These are phyloP conservation scores for Catalaphyllia jardinei DNA, from an alignment of 64 coral and sea anemone genomes.

Conservation along the genomic window DNA sequence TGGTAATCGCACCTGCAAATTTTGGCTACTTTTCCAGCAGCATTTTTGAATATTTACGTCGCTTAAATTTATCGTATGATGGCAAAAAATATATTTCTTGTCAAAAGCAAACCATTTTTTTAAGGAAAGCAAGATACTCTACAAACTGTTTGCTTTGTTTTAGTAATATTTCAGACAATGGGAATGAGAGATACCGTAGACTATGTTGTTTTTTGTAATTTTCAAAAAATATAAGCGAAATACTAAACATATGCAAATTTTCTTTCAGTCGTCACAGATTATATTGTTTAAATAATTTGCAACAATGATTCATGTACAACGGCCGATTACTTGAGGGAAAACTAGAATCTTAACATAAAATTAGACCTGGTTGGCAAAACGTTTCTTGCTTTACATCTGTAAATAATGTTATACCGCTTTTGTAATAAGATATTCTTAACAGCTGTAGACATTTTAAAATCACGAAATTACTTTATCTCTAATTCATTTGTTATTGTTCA, in stretches of 20 bases:
- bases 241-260: conserved; percentile 3
- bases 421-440: too few species aligned
- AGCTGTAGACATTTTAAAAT: too few species aligned
- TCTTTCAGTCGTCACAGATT: not conserved
- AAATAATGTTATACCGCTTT: too few species aligned
- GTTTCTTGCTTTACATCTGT: too few species aligned
- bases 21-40: not conserved
- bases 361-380: too few species aligned
- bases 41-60: not conserved
- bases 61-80: not conserved
- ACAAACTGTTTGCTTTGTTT: too few species aligned
- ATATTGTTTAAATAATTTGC: not conserved
- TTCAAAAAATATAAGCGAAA: not conserved
- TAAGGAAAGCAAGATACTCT: not conserved
- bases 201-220: not conserved
- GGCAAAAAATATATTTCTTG: not conserved
- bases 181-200: not conserved
- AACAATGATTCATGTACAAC: not conserved
- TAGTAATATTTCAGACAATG: not conserved
- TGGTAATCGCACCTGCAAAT: not conserved
- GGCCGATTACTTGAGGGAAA: too few species aligned
- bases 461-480: too few species aligned
- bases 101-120: not conserved
- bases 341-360: too few species aligned
- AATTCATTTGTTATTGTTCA: too few species aligned